Conservation (phyloP, 1,140 invertebrate species). For the Hylaeus volcanicus region DNA sequence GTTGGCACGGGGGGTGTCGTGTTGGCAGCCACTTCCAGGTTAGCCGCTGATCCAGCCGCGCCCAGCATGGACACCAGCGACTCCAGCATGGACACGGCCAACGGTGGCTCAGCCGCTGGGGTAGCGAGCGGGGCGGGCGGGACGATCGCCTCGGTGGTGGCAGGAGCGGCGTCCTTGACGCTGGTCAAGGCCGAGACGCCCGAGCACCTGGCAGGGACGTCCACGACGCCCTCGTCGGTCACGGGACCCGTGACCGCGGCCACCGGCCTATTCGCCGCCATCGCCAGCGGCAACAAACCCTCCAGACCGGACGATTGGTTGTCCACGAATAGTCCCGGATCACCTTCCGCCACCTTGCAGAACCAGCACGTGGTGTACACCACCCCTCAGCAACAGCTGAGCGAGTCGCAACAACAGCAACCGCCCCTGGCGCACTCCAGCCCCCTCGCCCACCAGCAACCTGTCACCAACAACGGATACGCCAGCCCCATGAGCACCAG, state of each 20-base stretch:
- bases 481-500: slow-evolving; percentile 90
- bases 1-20: slow-evolving; percentile 73
- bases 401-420: slow-evolving; percentile 62
- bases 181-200: slow-evolving; percentile 74
- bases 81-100: slow-evolving; percentile 59
- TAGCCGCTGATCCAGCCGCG: slow-evolving; percentile 61
- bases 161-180: slow-evolving; percentile 58
- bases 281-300: slow-evolving; percentile 72
- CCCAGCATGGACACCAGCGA: slow-evolving; percentile 59
- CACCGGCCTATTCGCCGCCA: slow-evolving; percentile 68
- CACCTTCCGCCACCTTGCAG: slow-evolving; percentile 80
- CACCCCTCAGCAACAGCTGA: slow-evolving; percentile 65
- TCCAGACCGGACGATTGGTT: slow-evolving; percentile 83
- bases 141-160: slow-evolving; percentile 55
- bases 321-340: slow-evolving; percentile 82
- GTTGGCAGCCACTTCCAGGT: slow-evolving; percentile 75
- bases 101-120: slow-evolving; percentile 46
- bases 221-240: slow-evolving; percentile 60
- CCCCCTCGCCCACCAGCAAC: slow-evolving; percentile 79
- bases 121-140: slow-evolving; percentile 7
- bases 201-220: slow-evolving; percentile 71
- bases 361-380: slow-evolving; percentile 78
- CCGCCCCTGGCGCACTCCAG: slow-evolving; percentile 74
- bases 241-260: slow-evolving; percentile 62
- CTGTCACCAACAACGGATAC: slow-evolving; percentile 87